A percentile compares a stretch with the other conserved stretches of the same genome.
Evolutionary conservation across 2,888 invertebrate genomes (phyloP).

Genomic region (Eupithecia exiguata): DNA sequence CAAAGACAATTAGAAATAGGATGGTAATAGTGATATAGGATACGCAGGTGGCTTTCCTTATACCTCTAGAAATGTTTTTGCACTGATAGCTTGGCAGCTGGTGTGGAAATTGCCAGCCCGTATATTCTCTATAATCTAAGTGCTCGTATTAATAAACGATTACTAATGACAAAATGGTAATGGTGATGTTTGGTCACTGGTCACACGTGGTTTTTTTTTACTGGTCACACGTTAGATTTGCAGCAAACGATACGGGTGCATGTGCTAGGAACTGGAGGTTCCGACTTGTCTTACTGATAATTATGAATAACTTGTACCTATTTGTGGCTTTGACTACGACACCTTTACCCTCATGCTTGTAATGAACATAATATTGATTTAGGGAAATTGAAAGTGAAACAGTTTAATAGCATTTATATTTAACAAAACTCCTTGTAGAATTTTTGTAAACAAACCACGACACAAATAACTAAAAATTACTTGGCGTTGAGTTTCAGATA

Average conservation of each 20-base stretch:
- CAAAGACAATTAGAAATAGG: conserved; percentile 28
- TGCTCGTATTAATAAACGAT: conserved; percentile 80
- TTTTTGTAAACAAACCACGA: too few species aligned
- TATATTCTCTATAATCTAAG: conserved; percentile 78
- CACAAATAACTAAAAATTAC: too few species aligned
- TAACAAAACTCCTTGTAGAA: too few species aligned
- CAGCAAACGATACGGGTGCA: conserved; percentile 74
- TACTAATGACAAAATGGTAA: conserved; percentile 82
- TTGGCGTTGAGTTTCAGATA: too few species aligned
- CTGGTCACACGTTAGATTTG: conserved; percentile 70
- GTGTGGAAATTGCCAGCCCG: conserved; percentile 80
- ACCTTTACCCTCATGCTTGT: conserved; percentile 34
- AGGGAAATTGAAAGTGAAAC: not conserved
- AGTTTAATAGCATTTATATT: not conserved
- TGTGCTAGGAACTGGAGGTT: conserved; percentile 52
- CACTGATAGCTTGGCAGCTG: conserved; percentile 77
- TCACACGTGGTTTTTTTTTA: too few species aligned
- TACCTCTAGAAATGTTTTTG: conserved; percentile 73
- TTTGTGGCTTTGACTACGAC: conserved; percentile 15
- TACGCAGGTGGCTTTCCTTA: conserved; percentile 76
- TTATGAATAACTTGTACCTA: conserved; percentile 21
- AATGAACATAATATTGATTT: not conserved
- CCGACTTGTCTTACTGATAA: conserved; percentile 13
- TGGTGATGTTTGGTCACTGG: conserved; percentile 71
- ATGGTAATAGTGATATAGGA: conserved; percentile 41